Base-by-base conservation (phyloP, 2,113 vertebrate genomes). In the Montifringilla adamsi region DNA sequence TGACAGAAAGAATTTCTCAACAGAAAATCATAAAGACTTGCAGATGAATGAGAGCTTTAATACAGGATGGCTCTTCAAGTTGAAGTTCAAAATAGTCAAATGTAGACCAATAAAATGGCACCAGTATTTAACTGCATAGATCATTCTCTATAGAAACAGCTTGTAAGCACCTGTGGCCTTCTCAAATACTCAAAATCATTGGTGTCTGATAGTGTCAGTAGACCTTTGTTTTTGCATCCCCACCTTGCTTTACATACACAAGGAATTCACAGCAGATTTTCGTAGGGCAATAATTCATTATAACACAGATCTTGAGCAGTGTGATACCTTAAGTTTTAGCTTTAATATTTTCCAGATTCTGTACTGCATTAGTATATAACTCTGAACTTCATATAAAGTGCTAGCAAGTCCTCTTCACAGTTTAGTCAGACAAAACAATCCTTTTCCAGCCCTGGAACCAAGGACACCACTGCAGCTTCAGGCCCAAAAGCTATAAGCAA, bases 131-230 rank as follows among this genome's bases (percentile, higher is more conserved):
- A 76, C 9, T 68, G 31, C 15, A 72, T 37, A 11, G 33, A 83
- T 17, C 13, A 33, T 10, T 68, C 41, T 30, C 14, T 30, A 64
- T 7, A 0, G 0, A 72, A 90, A 75, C 11, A 69, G 27, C 20
- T 37, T 60, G 19, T 31, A 9, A 85, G 44, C 17, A 33, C 7
- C 20, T 49, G 15, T 23, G 33, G 17, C 30, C 31, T 67, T 87
- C 69, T 72, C 12, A 58, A 82, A 84, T 15, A 58, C 7, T 11
- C 60, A 44, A 60, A 64, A 73, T 9, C 35, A 33, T 18, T 43
- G 26, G 4, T 8, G 10, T 21, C 39, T 59, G 16, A 55, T 52
- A 28, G 11, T 35, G 20, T 7, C 10, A 84, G 22, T 2, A 70
- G 39, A n/a, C 14, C 23, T 78, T 43, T 10, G 4, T 17, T 77